Base-by-base conservation (phyloP, 2,888 invertebrate species). In the Tachina fera region DNA sequence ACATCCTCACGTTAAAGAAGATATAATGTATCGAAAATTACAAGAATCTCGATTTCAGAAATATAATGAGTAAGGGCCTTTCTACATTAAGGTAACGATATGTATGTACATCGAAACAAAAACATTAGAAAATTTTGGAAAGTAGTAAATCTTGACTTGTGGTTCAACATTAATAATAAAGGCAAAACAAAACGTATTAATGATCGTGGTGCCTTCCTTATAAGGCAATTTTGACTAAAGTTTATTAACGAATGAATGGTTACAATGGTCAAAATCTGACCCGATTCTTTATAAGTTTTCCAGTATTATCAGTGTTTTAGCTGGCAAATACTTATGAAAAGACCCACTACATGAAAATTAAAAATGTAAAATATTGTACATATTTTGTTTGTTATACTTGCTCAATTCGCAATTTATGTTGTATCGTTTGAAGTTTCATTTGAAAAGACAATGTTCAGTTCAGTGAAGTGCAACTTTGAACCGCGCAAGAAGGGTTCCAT, bases 91-190 rank as follows among this genome's bases (percentile, higher is more conserved):
- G 5, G 31, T 31, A 31, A 31, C 6, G 31, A 31, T 31, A 31
- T 31, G 31, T 31, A 31, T 6, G 1, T n/a, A 70, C 22, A 22
- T 22, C 1, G 58, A 22, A 56, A 14, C 39, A 14, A 49, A 41
- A 43, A 45, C 51, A 31, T 13, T 43, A 16, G 14, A 49, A 61
- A 61, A 43, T 10, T 43, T 43, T 63, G 19, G n/a, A 49, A 49
- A 75, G 56, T 53, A 74, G 47, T 63, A 63, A 72, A 65, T 68
- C 11, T 51, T 14, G 41, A 79, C 58, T 51, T 67, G 60, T 72
- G 53, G 68, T 31, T 74, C 41, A 68, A 22, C 5, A 19, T 61
- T 45, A 70, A 60, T 16, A 51, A 31, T 31, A 31, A 31, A 22
- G 22, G 22, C 22, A 22, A 14, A 19, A 53, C 41, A 41, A 45